Percentiles rank a stretch among this genome's conserved stretches.
Conservation (phyloP, 1,140 invertebrate genomes). For the Caenorhabditis briggsae region DNA sequence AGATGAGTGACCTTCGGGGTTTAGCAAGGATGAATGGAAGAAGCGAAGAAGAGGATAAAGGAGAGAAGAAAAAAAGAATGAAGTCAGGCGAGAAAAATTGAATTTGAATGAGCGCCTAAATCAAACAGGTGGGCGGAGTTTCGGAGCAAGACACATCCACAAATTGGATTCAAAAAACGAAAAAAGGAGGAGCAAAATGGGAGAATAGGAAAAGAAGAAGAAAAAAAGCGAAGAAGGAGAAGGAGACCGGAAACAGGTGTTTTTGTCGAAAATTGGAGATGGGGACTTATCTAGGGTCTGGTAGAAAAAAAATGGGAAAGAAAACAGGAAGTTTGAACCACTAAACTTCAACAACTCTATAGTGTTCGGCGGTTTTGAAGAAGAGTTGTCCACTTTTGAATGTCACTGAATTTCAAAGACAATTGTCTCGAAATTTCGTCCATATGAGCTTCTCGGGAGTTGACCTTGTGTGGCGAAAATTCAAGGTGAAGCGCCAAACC, state of each 20-base stretch:
- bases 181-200: not conserved
- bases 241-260: constrained; percentile 43
- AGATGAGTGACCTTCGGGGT: not conserved
- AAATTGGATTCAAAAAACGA: constrained; percentile 40
- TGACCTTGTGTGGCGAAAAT: no score
- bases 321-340: constrained; percentile 47
- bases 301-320: not conserved
- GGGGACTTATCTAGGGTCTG: not conserved
- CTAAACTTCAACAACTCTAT: not conserved
- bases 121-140: constrained; percentile 45
- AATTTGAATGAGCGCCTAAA: constrained; percentile 55
- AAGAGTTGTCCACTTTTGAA: not conserved
- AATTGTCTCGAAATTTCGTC: no score
- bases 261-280: not conserved
- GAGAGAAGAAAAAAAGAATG: constrained; percentile 5
- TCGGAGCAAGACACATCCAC: not conserved
- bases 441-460: no score
- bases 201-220: not conserved
- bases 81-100: constrained; percentile 53
- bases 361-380: not conserved
- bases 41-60: not conserved
- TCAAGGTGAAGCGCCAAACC: no score
- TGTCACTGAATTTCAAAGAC: no score
- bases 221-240: not conserved
- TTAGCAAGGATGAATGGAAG: not conserved